Base-by-base conservation (phyloP, 2,888 invertebrate species). In the Ennomos quercinarius region DNA sequence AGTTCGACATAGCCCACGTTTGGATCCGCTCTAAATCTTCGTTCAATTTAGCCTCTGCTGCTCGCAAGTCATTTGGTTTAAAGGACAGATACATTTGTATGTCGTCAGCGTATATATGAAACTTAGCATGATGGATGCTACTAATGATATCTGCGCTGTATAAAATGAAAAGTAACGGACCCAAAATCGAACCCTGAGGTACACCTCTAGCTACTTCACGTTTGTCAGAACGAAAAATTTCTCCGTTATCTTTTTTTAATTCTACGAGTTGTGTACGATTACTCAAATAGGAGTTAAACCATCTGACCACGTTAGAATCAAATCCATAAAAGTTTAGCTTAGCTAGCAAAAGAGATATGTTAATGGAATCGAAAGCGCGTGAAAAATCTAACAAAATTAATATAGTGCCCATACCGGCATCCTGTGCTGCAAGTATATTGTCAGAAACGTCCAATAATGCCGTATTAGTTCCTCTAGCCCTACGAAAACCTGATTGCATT, bases 71-170 rank as follows among this genome's bases (percentile, higher is more conserved):
- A 6, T 45, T 9, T 0, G 48, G 53, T 9, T 44, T 57, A 41
- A 44, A 55, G 3, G 66, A 61, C 0, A 52, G 45, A n/a, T 63
- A 63, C 5, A 64, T 5, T 41, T 63, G 63, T 5, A 61, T 37
- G 13, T 67, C 63, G 36, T 67, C 61, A 6, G 64, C 64, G 35
- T 64, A 63, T 2, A 67, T 50, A 38, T 63, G 60, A 35, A 43
- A 63, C 39, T 54, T 55, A 40, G 60, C 55, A 9, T 57, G n/a
- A 4, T 38, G 12, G 0, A 64, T 61, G 10, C 11, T 9, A 0
- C 38, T 48, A 1, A n/a, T 43, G 1, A 64, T 40, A 53, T 64
- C 64, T 8, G 64, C 57, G 17, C 35, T 43, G 27, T 66, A 71
- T 1, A 64, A 8, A 9, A 59, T 51, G 46, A 63, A 68, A 1